These are phyloP conservation scores for Deilephila elpenor DNA, from an alignment of 2,888 invertebrate genomes.

Conservation along the genomic window DNA sequence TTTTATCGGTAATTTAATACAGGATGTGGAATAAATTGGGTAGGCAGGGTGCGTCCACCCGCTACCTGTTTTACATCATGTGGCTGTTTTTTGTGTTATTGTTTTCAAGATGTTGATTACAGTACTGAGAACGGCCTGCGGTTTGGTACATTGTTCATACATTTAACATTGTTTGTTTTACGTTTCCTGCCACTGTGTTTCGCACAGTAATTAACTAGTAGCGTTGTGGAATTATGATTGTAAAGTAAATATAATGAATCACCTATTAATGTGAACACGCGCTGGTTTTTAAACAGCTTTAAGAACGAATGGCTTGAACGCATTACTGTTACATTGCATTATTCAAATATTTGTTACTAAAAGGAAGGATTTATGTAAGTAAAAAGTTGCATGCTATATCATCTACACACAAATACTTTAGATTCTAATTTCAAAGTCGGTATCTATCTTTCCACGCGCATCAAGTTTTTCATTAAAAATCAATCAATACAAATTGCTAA, in stretches of 20 bases:
- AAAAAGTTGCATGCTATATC: too few species aligned
- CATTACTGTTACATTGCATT: too few species aligned
- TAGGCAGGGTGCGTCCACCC: constrained; percentile 76
- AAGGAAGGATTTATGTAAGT: too few species aligned
- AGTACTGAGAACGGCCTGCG: constrained; percentile 71
- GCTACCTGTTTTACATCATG: constrained; percentile 81
- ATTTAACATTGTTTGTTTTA: constrained; percentile 63
- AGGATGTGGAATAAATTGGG: constrained; percentile 83
- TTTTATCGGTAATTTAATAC: constrained; percentile 79
- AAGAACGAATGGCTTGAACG: too few species aligned
- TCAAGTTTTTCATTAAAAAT: constrained; percentile 8
- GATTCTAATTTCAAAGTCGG: not conserved
- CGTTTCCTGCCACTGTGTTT: constrained; percentile 76
- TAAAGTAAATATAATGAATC: constrained; percentile 28
- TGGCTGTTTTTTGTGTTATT: constrained; percentile 56
- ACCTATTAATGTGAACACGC: constrained; percentile 1
- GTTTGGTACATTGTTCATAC: constrained; percentile 69
- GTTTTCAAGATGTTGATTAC: constrained; percentile 65
- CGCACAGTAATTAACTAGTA: constrained; percentile 64
- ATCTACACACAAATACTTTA: not conserved
- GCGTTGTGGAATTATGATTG: constrained; percentile 50
- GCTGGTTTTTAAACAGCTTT: constrained; percentile 1
- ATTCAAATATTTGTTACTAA: too few species aligned
- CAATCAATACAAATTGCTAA: constrained; percentile 25
- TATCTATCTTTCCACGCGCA: not conserved